These are phyloP conservation scores for Zelostemma sp. DNA, from an alignment of 1,140 invertebrate species.

Conservation along the genomic window DNA sequence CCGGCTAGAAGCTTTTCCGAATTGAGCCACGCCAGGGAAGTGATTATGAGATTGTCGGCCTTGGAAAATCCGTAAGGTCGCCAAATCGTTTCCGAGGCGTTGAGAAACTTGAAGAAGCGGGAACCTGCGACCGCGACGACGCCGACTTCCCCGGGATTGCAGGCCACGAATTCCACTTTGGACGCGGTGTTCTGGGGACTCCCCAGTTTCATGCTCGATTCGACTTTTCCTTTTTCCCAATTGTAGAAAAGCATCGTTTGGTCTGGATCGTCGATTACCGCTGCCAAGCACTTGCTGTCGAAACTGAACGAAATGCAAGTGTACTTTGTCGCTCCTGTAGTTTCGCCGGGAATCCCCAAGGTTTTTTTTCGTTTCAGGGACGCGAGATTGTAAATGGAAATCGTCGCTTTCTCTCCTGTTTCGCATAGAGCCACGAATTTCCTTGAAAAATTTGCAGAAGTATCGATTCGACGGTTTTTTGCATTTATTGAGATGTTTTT, in stretches of 20 bases:
- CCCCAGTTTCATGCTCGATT: conserved; percentile 79
- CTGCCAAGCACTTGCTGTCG: conserved; percentile 83
- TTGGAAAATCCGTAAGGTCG: conserved; percentile 87
- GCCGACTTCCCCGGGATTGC: conserved; percentile 83
- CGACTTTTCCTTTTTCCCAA: conserved; percentile 87
- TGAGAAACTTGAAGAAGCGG: conserved; percentile 81
- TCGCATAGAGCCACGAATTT: conserved; percentile 72
- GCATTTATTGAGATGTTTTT: background rate
- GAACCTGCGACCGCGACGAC: conserved; percentile 81
- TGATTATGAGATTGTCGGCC: conserved; percentile 80
- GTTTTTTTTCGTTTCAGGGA: conserved; percentile 75
- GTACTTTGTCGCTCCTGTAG: conserved; percentile 71
- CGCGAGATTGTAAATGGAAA: conserved; percentile 77
- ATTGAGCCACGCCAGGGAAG: conserved; percentile 79
- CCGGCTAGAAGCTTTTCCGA: conserved; percentile 83
- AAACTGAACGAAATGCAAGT: conserved; percentile 81
- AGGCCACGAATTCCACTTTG: conserved; percentile 71
- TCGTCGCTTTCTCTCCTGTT: conserved; percentile 72
- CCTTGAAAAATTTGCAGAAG: conserved; percentile 59
- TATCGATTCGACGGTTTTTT: background rate
- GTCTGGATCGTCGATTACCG: conserved; percentile 83
- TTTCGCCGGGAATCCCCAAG: conserved; percentile 72
- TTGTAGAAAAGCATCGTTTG: conserved; percentile 85
- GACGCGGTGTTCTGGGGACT: conserved; percentile 74
- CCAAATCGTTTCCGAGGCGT: conserved; percentile 84